phyloP scores from a whole-genome alignment of 2,888 invertebrate species.

The Hemaris fuciformis region DNA sequence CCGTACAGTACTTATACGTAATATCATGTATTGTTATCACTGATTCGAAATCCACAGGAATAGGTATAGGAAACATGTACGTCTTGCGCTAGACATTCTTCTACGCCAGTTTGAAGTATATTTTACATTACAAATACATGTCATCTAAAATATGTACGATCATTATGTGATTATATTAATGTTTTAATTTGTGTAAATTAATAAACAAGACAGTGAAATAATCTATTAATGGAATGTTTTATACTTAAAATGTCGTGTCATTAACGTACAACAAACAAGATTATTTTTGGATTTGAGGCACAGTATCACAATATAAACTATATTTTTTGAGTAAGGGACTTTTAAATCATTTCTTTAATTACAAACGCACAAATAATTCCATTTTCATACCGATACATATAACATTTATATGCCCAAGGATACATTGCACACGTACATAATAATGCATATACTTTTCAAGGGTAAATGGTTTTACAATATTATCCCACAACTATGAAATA shows the following conservation, averaged over 20 bases:
- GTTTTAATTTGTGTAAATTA: background rate
- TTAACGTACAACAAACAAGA: background rate
- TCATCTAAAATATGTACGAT: background rate
- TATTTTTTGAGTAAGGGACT: background rate
- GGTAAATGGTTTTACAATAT: background rate
- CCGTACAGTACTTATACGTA: slow-evolving; percentile 16
- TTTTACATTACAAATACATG: background rate
- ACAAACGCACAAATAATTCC: background rate
- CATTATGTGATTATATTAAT: background rate
- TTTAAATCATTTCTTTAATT: background rate
- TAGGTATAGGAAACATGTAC: slow-evolving; percentile 12
- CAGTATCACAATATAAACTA: background rate
- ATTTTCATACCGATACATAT: background rate
- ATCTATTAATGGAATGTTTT: background rate
- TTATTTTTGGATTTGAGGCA: background rate
- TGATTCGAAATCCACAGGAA: slow-evolving; percentile 32
- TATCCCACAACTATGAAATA: background rate
- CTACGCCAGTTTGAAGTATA: background rate
- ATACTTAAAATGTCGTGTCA: background rate
- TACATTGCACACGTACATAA: no score
- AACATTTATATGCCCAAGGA: background rate
- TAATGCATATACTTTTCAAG: background rate
- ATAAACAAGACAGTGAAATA: background rate
- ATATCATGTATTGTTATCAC: slow-evolving; percentile 33
- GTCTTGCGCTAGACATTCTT: background rate